A percentile compares a stretch with the other conserved stretches of the same genome.
These are phyloP conservation scores for Megalops cyprinoides DNA, from an alignment of 2,797 vertebrate species.

Conservation along the genomic window DNA sequence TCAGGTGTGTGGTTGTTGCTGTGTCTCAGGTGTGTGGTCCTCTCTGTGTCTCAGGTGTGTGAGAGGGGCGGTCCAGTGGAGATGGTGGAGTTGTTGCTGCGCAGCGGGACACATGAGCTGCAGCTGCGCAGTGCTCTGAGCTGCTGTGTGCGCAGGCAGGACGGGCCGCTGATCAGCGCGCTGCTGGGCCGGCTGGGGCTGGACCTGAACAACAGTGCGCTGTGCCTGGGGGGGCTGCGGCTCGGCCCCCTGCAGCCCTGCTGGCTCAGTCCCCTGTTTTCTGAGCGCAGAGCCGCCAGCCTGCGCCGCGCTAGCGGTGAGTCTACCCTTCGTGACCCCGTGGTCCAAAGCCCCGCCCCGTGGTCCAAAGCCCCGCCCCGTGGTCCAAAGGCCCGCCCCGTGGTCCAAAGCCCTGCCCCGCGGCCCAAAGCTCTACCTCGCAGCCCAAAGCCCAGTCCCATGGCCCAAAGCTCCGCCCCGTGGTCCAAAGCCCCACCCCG, in stretches of 20 bases:
- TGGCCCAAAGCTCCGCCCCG: too few relatives aligned
- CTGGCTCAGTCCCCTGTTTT: conserved; percentile 89
- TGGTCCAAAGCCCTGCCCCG: too few relatives aligned
- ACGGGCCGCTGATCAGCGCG: conserved; percentile 81
- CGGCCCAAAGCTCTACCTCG: too few relatives aligned
- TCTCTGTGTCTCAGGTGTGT: conserved; percentile 79
- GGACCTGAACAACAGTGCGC: conserved; percentile 85
- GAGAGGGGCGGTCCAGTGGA: conserved; percentile 82
- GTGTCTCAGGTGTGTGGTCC: not conserved
- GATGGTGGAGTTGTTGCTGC: conserved; percentile 87
- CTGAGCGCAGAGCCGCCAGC: conserved; percentile 70
- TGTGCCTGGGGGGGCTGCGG: conserved; percentile 90
- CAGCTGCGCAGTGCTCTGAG: conserved; percentile 85
- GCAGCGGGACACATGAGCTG: conserved; percentile 83
- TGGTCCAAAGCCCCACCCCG: too few relatives aligned
- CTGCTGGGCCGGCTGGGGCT: conserved; percentile 86
- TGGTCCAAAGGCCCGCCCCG: too few relatives aligned
- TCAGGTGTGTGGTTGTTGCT: not conserved
- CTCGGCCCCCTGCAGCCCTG: conserved; percentile 84
- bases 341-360: too few relatives aligned
- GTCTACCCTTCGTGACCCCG: too few relatives aligned
- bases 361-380: too few relatives aligned
- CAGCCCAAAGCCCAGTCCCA: too few relatives aligned
- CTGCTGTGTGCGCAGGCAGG: conserved; percentile 79
- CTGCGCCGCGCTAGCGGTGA: conserved; percentile 74